Percentiles rank a stretch among this genome's conserved stretches.
Evolutionary conservation across 1,140 invertebrate species (phyloP).

Genomic region (Aphelinus atriplicis): DNA sequence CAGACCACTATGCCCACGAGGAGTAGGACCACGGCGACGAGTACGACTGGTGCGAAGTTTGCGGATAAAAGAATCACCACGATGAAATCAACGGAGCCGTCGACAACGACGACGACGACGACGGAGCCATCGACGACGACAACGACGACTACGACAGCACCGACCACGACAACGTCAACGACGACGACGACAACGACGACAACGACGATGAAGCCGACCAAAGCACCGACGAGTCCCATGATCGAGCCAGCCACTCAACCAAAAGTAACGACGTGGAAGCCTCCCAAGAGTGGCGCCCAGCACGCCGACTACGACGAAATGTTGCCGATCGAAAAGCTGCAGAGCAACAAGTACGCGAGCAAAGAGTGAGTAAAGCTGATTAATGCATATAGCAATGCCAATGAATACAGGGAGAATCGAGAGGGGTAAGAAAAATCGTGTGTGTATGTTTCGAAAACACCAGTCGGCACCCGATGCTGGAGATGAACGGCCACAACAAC

Average conservation of each 20-base stretch:
- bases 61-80: constrained; percentile 51
- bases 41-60: constrained; percentile 55
- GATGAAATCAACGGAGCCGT: constrained; percentile 2
- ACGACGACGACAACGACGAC: constrained; percentile 51
- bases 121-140: constrained; percentile 25
- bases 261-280: constrained; percentile 58
- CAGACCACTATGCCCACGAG: constrained; percentile 37
- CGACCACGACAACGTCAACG: constrained; percentile 47
- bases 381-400: too few relatives aligned
- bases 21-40: constrained; percentile 49
- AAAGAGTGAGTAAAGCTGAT: too few relatives aligned
- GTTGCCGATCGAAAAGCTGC: constrained; percentile 51
- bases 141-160: constrained; percentile 45
- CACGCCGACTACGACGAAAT: constrained; percentile 51
- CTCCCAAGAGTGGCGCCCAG: constrained; percentile 42
- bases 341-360: constrained; percentile 25
- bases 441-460: too few relatives aligned
- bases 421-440: too few relatives aligned
- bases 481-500: constrained; percentile 43
- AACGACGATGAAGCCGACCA: constrained; percentile 44
- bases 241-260: constrained; percentile 42
- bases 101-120: constrained; percentile 47
- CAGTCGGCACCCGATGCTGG: constrained; percentile 11
- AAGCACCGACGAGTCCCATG: constrained; percentile 45
- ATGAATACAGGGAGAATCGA: too few relatives aligned